Percentiles rank a stretch among this genome's conserved stretches.
These are phyloP conservation scores for Thinocorus orbignyianus DNA, from an alignment of 2,113 vertebrate species.

Conservation along the genomic window DNA sequence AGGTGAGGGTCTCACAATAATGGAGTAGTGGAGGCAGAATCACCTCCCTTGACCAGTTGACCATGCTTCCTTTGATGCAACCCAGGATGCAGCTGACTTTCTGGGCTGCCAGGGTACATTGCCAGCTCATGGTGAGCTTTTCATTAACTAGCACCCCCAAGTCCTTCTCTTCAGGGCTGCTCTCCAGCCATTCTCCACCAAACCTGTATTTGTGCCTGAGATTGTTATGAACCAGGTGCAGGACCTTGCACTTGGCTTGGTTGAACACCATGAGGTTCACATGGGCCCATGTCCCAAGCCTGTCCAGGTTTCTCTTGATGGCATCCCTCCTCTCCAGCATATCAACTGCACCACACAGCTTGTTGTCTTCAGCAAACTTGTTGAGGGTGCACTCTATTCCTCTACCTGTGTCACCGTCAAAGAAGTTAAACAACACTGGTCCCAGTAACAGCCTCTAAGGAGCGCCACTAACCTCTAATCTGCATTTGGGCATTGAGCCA, in stretches of 20 bases:
- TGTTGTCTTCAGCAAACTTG: not conserved
- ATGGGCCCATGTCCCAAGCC: not conserved
- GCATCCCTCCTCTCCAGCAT: not conserved
- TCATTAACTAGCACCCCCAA: not conserved
- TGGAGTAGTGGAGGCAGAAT: not conserved
- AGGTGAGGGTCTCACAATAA: not conserved
- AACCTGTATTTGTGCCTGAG: not conserved
- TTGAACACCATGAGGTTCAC: not conserved
- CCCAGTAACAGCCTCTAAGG: not conserved
- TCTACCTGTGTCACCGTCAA: not conserved
- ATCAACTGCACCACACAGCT: too few relatives aligned
- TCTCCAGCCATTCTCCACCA: not conserved
- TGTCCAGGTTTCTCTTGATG: not conserved
- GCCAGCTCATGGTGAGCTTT: not conserved
- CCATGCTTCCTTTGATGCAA: not conserved
- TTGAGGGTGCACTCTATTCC: not conserved
- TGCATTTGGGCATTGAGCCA: not conserved
- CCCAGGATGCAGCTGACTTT: not conserved
- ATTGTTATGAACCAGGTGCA: not conserved
- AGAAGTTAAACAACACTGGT: not conserved
- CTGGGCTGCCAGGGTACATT: not conserved
- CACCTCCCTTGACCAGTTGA: not conserved
- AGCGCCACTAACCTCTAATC: not conserved
- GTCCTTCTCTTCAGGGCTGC: not conserved
- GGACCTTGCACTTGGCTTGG: not conserved